Evolutionary conservation across 2,888 invertebrate genomes (phyloP), one percentile per base, ranked within the genome.

Genomic region (Caenorhabditis imperialis): DNA sequence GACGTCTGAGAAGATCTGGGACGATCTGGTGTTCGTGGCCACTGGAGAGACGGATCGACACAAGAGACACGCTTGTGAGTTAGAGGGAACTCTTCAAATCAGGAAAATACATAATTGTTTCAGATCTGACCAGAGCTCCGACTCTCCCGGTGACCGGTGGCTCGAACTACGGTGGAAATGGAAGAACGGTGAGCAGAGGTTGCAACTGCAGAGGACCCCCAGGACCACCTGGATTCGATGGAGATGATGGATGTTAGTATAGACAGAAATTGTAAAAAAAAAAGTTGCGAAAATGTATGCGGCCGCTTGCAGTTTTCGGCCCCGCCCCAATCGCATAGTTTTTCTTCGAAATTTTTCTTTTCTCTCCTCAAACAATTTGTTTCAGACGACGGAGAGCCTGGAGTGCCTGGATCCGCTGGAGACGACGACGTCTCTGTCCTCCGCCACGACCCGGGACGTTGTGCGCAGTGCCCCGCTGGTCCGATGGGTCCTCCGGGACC

Each of bases 401-500:
- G 74, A 23, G 18, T 35, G 2, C 48, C 62, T 0, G 74, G 74
- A 7, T n/a, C 30, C 18, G 22, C 61, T 3, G 74, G 74, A 14
- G 62, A 53, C 30, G 69, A 75, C 38, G 74, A 75, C 20, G 48
- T 53, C 0, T 69, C 74, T 0, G 62, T 75, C 5, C 57, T 53
- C 8, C 69, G 74, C 10, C 74, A 75, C 48, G 74, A 75, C 44
- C 69, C 74, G 1, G 69, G 58, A 1, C 51, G 69, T 30, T 75
- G 74, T 58, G 74, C 74, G 12, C 74, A 70, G 22, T 84, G 84
- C 44, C 73, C 83, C 3, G 71, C 77, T 12, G 83, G 84, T 27
- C 84, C 84, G 20, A 76, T 74, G 35, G 84, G 82, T 7, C 80
- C 78, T 22, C 81, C 77, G 7, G 82, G 82, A 10, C 73, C 77